phyloP scores from a whole-genome alignment of 2,113 vertebrate genomes.

The Microcebus tavaratra region DNA sequence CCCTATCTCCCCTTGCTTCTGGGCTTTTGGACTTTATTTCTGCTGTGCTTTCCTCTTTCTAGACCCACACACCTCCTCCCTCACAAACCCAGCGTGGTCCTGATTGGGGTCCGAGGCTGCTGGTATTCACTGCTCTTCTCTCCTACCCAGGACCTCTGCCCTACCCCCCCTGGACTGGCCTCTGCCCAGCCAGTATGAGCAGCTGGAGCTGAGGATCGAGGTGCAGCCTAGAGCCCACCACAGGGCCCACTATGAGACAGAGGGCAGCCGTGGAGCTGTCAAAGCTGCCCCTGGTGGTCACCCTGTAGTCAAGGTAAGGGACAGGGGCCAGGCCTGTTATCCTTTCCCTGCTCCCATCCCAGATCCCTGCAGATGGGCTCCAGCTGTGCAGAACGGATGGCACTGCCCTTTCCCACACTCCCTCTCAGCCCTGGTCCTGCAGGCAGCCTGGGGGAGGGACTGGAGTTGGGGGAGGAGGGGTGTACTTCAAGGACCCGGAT shows the following conservation, averaged over 20 bases:
- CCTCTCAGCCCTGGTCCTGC: slow-evolving; percentile 66
- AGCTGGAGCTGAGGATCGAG: slow-evolving; percentile 92
- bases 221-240: slow-evolving; percentile 94
- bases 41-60: not conserved
- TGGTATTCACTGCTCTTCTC: not conserved
- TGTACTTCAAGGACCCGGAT: slow-evolving; percentile 67
- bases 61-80: not conserved
- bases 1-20: not conserved
- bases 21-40: not conserved
- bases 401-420: slow-evolving; percentile 81
- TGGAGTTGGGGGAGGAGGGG: slow-evolving; percentile 43
- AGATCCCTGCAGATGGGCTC: slow-evolving; percentile 44
- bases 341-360: not conserved
- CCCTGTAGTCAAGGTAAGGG: slow-evolving; percentile 92
- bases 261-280: slow-evolving; percentile 94
- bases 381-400: slow-evolving; percentile 65
- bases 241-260: slow-evolving; percentile 94
- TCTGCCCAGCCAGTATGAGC: slow-evolving; percentile 92
- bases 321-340: not conserved
- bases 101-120: not conserved
- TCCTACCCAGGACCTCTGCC: slow-evolving; percentile 87
- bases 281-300: slow-evolving; percentile 92
- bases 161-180: slow-evolving; percentile 95
- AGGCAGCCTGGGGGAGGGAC: slow-evolving; percentile 63
- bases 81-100: not conserved